Base-by-base conservation (phyloP, 2,888 invertebrate genomes). In the Parochlus steinenii region DNA sequence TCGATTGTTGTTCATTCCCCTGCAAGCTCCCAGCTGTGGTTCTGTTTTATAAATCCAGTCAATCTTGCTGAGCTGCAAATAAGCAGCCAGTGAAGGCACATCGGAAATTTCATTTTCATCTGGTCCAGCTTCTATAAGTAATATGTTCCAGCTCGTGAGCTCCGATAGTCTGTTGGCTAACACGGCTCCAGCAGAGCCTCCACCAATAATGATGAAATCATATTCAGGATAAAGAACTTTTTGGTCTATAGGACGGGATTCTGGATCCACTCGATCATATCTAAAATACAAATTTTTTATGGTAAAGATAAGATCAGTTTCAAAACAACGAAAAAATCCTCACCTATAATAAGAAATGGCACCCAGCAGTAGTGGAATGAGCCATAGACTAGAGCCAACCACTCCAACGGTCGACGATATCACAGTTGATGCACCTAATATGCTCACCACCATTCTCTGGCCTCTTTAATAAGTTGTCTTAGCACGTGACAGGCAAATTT, bases 1-100 rank as follows among this genome's bases (percentile, higher is more conserved):
- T 37, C 77, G 67, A 31, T 73, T 75, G 41, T 75, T 74, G 47
- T 77, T 76, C 73, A 86, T 81, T 10, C 79, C 85, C 40, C 85
- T 58, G 45, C 86, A 86, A 1, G 85, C 80, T 47, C 70, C 72
- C 41, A 71, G 70, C 3, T 79, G 81, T 0, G 85, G 79, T 50
- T 86, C 82, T 0, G 82, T 85, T 61, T 85, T 86, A 59, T 86
- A 89, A 45, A 77, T 74, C 86, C 86, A 89, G 58, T 89, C 87
- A 40, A 87, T 56, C 53, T 80, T 77, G 42, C 81, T 79, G 39
- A 86, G 63, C 57, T 89, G 87, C 30, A 89, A 62, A 54, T 86
- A 89, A 1, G 81, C 83, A 0, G 86, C 81, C 47, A 87, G 54
- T 31, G 85, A 83, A 18, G 86, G 86, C 39, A 86, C 85, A 53